Percentiles rank a stretch among this genome's conserved stretches.
Conservation (phyloP, 2,113 vertebrate genomes). For the Myiozetetes cayanensis region DNA sequence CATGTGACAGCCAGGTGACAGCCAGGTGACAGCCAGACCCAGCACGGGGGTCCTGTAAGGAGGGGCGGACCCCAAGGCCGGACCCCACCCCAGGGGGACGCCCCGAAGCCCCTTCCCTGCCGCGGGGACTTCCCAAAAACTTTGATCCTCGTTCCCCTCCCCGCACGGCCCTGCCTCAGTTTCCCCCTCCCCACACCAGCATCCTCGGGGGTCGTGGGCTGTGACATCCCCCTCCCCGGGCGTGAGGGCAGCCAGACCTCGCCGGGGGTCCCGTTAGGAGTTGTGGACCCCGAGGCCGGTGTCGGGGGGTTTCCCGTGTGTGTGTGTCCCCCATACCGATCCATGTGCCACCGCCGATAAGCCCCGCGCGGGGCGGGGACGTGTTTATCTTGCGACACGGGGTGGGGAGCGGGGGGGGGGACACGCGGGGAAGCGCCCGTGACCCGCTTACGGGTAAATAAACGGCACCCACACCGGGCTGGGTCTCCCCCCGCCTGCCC, state of each 20-base stretch:
- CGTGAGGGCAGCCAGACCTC: not conserved
- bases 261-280: not conserved
- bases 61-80: not conserved
- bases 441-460: not conserved
- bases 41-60: too few relatives aligned
- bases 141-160: not conserved
- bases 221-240: not conserved
- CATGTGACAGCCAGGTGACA: too few relatives aligned
- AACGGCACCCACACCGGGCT: not conserved
- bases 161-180: not conserved
- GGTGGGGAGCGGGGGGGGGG: too few relatives aligned
- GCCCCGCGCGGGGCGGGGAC: not conserved
- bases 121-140: not conserved
- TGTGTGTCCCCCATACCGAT: not conserved
- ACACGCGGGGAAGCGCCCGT: not conserved
- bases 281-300: not conserved
- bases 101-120: not conserved
- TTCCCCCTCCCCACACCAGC: not conserved
- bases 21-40: not conserved
- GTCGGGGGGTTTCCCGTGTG: not conserved
- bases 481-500: too few relatives aligned
- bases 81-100: not conserved
- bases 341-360: not conserved
- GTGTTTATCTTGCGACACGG: not conserved
- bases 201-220: not conserved